Evolutionary conservation across 2,888 invertebrate genomes (phyloP).

Genomic region (Microctonus aethiopoides): DNA sequence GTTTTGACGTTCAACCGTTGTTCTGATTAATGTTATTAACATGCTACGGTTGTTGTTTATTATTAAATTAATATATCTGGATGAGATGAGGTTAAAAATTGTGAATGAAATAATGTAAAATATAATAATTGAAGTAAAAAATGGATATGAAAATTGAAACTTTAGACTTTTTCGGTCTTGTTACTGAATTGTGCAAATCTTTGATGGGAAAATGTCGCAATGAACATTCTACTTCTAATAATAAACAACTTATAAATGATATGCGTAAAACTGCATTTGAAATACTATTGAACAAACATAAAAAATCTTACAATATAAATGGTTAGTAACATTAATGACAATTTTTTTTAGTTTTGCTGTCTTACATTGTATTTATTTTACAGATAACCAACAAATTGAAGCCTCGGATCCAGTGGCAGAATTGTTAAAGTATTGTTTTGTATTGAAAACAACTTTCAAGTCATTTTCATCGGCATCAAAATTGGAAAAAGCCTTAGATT

Average conservation of each 20-base stretch:
- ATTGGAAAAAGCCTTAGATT: slow-evolving; percentile 51
- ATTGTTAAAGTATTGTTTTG: slow-evolving; percentile 57
- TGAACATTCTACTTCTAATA: slow-evolving; percentile 38
- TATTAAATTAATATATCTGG: too few relatives aligned
- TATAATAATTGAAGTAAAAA: not conserved
- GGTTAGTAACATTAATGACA: slow-evolving; percentile 32
- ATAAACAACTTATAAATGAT: slow-evolving; percentile 44
- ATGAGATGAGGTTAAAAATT: too few relatives aligned
- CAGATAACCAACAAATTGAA: slow-evolving; percentile 28
- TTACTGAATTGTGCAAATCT: slow-evolving; percentile 54
- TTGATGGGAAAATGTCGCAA: slow-evolving; percentile 44
- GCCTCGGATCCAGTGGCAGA: slow-evolving; percentile 56
- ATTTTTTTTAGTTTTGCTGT: slow-evolving; percentile 2
- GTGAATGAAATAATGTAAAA: not conserved
- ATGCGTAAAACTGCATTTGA: slow-evolving; percentile 57
- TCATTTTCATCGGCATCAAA: slow-evolving; percentile 48
- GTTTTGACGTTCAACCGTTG: too few relatives aligned
- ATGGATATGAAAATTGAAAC: slow-evolving; percentile 47
- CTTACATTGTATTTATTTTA: slow-evolving; percentile 29
- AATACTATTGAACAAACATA: slow-evolving; percentile 58
- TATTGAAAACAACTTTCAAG: slow-evolving; percentile 49
- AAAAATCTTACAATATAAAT: slow-evolving; percentile 27
- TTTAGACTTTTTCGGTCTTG: slow-evolving; percentile 53
- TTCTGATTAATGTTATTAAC: too few relatives aligned
- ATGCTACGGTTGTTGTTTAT: too few relatives aligned